These are phyloP conservation scores for Callitettix versicolor DNA, from an alignment of 1,140 invertebrate species.

Conservation along the genomic window DNA sequence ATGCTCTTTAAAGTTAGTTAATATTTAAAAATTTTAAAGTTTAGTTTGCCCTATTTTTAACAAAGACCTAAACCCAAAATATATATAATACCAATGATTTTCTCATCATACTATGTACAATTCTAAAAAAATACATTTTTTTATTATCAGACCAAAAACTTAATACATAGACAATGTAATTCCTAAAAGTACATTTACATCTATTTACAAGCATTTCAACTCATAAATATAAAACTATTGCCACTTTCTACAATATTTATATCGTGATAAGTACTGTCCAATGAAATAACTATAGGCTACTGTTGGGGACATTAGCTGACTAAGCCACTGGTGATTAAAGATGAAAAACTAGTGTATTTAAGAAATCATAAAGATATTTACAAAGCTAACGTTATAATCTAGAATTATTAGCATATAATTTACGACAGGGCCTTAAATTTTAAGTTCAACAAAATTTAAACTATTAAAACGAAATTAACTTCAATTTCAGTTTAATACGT, in stretches of 20 bases:
- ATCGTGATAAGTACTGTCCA: background rate
- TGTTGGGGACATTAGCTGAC: background rate
- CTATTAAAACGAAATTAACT: too few relatives aligned
- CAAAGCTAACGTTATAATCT: background rate
- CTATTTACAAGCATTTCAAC: conserved; percentile 8
- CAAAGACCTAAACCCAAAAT: conserved; percentile 11
- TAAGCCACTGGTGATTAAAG: background rate
- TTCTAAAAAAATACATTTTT: conserved; percentile 14
- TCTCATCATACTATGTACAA: conserved; percentile 5
- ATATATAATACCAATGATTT: background rate
- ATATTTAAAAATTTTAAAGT: too few relatives aligned
- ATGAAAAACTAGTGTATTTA: background rate
- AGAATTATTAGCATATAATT: background rate
- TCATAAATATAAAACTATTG: background rate
- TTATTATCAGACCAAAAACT: conserved; percentile 7
- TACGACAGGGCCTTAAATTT: background rate
- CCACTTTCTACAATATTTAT: conserved; percentile 7
- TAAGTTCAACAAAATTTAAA: too few relatives aligned
- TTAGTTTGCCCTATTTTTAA: background rate
- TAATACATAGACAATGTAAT: background rate
- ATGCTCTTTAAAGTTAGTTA: too few relatives aligned
- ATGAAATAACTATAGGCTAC: background rate
- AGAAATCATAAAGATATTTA: background rate
- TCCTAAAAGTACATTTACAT: conserved; percentile 8
- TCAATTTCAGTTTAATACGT: too few relatives aligned